Percentiles rank a stretch among this genome's conserved stretches.
phyloP scores from a whole-genome alignment of 2,888 invertebrate species.

The Meganola albula region DNA sequence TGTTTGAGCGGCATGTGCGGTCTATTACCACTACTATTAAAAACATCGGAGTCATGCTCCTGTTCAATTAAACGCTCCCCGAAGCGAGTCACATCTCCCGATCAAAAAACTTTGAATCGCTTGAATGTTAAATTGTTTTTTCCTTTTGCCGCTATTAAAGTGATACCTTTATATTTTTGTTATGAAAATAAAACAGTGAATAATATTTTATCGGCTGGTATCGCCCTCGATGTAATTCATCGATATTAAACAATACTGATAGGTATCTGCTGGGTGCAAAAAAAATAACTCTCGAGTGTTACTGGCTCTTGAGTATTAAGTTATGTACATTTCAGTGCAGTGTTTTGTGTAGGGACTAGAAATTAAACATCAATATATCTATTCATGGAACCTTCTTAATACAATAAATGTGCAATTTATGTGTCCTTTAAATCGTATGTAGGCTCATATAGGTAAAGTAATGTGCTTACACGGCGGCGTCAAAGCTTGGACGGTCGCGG shows the following conservation, averaged over 20 bases:
- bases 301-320: slow-evolving; percentile 51
- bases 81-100: slow-evolving; percentile 52
- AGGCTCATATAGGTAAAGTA: slow-evolving; percentile 11
- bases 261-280: slow-evolving; percentile 56
- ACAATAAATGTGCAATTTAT: too few relatives aligned
- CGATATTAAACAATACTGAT: slow-evolving; percentile 67
- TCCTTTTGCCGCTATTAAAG: slow-evolving; percentile 67
- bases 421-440: slow-evolving; percentile 11
- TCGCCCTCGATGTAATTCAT: slow-evolving; percentile 58
- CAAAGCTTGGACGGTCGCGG: slow-evolving; percentile 27
- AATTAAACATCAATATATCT: slow-evolving; percentile 45
- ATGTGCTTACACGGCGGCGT: slow-evolving; percentile 22
- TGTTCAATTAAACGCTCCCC: slow-evolving; percentile 61
- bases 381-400: too few relatives aligned
- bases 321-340: slow-evolving; percentile 60
- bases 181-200: slow-evolving; percentile 54
- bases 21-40: slow-evolving; percentile 61
- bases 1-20: slow-evolving; percentile 51
- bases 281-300: slow-evolving; percentile 53
- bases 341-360: slow-evolving; percentile 53
- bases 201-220: slow-evolving; percentile 61
- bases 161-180: slow-evolving; percentile 51
- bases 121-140: slow-evolving; percentile 46
- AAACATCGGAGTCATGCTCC: slow-evolving; percentile 63
- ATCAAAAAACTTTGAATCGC: slow-evolving; percentile 53